These are phyloP conservation scores for Ceriagrion tenellum DNA, from an alignment of 2,888 invertebrate genomes.

Conservation along the genomic window DNA sequence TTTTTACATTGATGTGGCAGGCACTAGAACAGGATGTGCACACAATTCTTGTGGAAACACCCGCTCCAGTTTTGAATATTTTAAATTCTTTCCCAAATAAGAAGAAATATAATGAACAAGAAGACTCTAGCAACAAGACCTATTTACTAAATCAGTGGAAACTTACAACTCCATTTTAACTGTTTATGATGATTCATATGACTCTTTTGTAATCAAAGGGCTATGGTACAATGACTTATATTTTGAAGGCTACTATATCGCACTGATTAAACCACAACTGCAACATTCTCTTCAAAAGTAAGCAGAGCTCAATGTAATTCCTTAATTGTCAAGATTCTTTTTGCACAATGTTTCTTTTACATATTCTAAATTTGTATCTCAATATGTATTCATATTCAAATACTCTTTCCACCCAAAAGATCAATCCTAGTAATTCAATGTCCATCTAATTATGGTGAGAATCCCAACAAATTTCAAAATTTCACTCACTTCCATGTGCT, in stretches of 20 bases:
- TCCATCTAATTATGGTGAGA: constrained; percentile 18
- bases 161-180: neutral
- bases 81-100: neutral
- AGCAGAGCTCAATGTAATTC: neutral
- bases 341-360: constrained; percentile 37
- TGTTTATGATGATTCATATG: neutral
- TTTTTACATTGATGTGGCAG: neutral
- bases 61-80: neutral
- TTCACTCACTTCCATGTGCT: constrained; percentile 2
- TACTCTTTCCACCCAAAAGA: neutral
- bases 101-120: neutral
- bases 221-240: neutral
- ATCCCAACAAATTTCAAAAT: neutral
- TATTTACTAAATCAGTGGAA: neutral
- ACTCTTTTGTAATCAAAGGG: neutral
- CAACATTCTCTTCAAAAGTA: neutral
- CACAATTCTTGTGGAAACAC: neutral
- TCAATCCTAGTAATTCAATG: neutral
- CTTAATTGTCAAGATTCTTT: constrained; percentile 32
- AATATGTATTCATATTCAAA: neutral
- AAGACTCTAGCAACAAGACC: neutral
- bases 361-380: constrained; percentile 32
- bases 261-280: neutral
- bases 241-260: neutral
- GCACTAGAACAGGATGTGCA: neutral